A percentile compares a stretch with the other conserved stretches of the same genome.
Conservation (phyloP, 2,797 vertebrate genomes). For the Capromys pilorides region DNA sequence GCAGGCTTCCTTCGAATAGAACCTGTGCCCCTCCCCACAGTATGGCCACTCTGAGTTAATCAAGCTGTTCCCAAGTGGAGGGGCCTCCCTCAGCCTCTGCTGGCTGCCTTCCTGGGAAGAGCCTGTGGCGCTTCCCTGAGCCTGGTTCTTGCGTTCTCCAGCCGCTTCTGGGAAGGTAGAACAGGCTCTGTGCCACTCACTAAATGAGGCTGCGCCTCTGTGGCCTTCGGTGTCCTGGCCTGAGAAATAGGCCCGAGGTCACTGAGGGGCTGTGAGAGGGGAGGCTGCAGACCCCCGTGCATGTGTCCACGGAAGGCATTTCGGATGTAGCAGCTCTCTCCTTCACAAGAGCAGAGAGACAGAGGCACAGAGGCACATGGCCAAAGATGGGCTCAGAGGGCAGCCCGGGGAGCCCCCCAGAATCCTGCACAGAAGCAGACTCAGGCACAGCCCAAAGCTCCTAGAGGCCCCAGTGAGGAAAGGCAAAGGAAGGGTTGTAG, state of each 20-base stretch:
- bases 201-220: neutral
- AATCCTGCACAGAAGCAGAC: too few relatives aligned
- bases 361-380: neutral
- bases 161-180: neutral
- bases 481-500: fast-evolving
- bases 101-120: neutral
- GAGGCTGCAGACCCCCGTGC: neutral
- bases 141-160: neutral
- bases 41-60: neutral
- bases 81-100: neutral
- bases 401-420: neutral
- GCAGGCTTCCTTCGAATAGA: neutral
- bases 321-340: neutral
- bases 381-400: neutral
- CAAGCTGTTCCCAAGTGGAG: neutral
- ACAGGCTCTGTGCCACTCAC: neutral
- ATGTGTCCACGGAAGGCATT: neutral
- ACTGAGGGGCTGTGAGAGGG: neutral
- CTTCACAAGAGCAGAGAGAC: neutral
- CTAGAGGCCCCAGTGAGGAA: neutral
- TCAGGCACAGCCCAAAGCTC: neutral
- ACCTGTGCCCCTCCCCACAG: neutral
- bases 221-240: neutral
- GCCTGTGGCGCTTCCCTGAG: fast-evolving
- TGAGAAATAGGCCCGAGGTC: neutral